These are phyloP conservation scores for Eumerus sabulonum DNA, from an alignment of 2,888 invertebrate species.

Conservation along the genomic window DNA sequence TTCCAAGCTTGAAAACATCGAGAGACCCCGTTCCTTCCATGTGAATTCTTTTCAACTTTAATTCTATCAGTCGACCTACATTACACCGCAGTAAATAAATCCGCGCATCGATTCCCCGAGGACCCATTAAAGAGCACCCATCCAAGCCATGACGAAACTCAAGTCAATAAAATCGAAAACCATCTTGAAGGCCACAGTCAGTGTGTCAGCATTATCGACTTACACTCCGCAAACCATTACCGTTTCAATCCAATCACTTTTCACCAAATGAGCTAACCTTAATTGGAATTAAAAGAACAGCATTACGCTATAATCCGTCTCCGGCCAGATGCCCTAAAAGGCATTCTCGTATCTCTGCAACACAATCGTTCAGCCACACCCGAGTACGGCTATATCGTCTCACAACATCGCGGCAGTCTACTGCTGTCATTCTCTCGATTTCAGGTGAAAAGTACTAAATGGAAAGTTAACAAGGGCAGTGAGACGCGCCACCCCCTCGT, in stretches of 20 bases:
- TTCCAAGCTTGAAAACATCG: too few relatives aligned
- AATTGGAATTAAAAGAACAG: slow-evolving; percentile 66
- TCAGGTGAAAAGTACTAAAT: slow-evolving; percentile 54
- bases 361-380: slow-evolving; percentile 53
- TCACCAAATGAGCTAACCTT: slow-evolving; percentile 54
- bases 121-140: slow-evolving; percentile 13
- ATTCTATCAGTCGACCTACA: slow-evolving; percentile 52
- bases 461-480: slow-evolving; percentile 25
- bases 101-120: slow-evolving; percentile 23
- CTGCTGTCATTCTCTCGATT: slow-evolving; percentile 59
- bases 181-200: slow-evolving; percentile 65
- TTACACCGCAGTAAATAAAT: slow-evolving; percentile 53
- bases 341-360: slow-evolving; percentile 29
- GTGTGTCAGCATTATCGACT: slow-evolving; percentile 47
- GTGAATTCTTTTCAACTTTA: not conserved
- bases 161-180: slow-evolving; percentile 35
- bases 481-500: slow-evolving; percentile 22
- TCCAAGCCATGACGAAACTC: slow-evolving; percentile 23
- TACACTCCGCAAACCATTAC: slow-evolving; percentile 15
- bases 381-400: slow-evolving; percentile 3
- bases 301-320: slow-evolving; percentile 16
- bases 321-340: not conserved
- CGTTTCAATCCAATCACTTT: slow-evolving; percentile 61
- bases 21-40: slow-evolving; percentile 9
- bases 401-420: slow-evolving; percentile 5